These are phyloP conservation scores for Rhizomys pruinosus DNA, from an alignment of 2,113 vertebrate genomes.

Conservation along the genomic window DNA sequence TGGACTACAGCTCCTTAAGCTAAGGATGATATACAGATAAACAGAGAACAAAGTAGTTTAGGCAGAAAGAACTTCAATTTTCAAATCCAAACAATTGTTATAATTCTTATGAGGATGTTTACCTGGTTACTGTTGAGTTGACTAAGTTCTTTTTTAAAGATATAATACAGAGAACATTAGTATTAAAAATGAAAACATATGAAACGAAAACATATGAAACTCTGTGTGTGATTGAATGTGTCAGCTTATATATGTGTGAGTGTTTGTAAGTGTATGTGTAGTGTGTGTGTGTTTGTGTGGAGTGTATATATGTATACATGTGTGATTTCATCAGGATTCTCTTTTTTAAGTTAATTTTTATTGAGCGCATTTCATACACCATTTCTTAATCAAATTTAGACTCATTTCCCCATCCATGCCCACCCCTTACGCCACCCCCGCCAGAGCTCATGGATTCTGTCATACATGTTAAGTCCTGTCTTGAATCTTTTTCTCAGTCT, in stretches of 20 bases:
- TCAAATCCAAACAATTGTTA: neutral
- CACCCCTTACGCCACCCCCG: no score
- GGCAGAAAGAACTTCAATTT: neutral
- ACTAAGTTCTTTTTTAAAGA: conserved; percentile 23
- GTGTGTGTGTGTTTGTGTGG: no score
- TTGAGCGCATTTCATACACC: no score
- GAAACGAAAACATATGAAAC: neutral
- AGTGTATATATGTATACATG: neutral
- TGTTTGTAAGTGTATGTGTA: neutral
- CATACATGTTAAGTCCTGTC: no score
- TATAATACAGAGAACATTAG: neutral
- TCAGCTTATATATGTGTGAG: no score
- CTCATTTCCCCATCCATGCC: no score
- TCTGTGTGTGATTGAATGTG: no score
- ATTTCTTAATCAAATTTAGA: no score
- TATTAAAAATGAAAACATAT: neutral
- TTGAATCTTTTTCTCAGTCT: no score
- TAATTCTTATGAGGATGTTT: neutral
- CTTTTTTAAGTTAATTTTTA: no score
- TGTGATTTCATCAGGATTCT: neutral
- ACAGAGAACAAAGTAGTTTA: neutral
- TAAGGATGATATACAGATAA: neutral
- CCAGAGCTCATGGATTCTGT: no score
- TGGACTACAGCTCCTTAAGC: neutral
- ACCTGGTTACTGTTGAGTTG: neutral